Conservation (phyloP, 2,113 vertebrate genomes). For the Scalopus aquaticus region DNA sequence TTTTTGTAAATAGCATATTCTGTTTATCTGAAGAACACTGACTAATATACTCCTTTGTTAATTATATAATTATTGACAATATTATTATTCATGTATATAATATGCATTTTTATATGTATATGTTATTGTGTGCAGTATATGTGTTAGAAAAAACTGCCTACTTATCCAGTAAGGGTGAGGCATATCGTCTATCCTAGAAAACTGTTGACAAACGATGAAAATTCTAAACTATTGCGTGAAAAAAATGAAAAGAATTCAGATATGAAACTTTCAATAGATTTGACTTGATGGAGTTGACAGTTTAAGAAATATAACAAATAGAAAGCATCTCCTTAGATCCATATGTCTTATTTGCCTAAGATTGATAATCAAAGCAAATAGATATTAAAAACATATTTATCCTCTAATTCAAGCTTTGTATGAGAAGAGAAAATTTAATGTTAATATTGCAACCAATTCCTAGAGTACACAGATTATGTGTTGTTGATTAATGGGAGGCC, state of each 20-base stretch:
- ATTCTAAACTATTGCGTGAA: not conserved
- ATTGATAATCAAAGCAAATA: not conserved
- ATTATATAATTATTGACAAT: not conserved
- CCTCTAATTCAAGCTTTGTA: not conserved
- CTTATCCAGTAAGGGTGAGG: not conserved
- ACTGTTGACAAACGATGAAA: not conserved
- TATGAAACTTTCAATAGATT: not conserved
- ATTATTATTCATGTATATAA: not conserved
- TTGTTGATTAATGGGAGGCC: not conserved
- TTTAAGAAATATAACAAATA: not conserved
- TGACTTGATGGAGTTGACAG: not conserved
- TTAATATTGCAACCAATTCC: not conserved
- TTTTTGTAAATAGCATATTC: not conserved
- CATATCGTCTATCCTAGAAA: slow-evolving; percentile 28
- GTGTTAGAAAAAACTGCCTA: not conserved
- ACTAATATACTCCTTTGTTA: not conserved
- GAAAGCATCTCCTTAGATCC: not conserved
- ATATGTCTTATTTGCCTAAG: not conserved
- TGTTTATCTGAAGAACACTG: not conserved
- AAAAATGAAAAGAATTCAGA: not conserved
- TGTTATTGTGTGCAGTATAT: not conserved
- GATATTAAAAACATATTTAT: not conserved
- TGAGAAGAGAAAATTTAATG: not conserved
- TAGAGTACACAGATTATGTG: not conserved
- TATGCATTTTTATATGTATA: too few relatives aligned